Percentiles rank a stretch among this genome's conserved stretches.
Conservation (phyloP, 2,888 invertebrate species). For the Villa cingulata region DNA sequence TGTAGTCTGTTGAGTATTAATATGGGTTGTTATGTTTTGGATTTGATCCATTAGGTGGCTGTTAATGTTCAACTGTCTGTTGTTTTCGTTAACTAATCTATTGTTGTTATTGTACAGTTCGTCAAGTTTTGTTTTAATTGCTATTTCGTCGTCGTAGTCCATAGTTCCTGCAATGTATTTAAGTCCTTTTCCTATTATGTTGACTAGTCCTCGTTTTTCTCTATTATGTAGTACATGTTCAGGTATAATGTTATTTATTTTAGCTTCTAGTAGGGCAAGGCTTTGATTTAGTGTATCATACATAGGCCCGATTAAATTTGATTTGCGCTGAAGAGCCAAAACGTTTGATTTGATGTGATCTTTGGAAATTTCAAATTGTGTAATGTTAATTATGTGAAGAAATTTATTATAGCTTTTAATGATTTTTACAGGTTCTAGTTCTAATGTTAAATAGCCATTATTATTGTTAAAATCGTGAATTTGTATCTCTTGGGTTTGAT, state of each 20-base stretch:
- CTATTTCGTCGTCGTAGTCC: neutral
- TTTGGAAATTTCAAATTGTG: neutral
- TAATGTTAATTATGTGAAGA: neutral
- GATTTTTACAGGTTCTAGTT: neutral
- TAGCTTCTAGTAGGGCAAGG: neutral
- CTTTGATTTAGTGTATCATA: neutral
- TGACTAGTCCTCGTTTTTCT: neutral
- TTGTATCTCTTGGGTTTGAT: neutral
- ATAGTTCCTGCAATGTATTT: neutral
- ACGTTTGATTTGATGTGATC: neutral
- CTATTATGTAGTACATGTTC: neutral
- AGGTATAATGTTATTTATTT: neutral
- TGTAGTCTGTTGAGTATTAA: neutral
- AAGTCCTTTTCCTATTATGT: neutral
- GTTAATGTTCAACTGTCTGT: neutral
- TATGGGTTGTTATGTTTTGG: neutral
- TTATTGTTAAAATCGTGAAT: neutral
- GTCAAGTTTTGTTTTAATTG: neutral
- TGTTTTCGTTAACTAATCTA: neutral
- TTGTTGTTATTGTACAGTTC: neutral
- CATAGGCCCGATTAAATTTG: neutral
- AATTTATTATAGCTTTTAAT: neutral
- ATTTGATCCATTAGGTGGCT: neutral
- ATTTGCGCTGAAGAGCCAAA: neutral
- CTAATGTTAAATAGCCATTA: neutral